Evolutionary conservation across 2,797 vertebrate genomes (phyloP), one percentile per base, ranked within the genome.

Genomic region (Lycodopsis pacificus): DNA sequence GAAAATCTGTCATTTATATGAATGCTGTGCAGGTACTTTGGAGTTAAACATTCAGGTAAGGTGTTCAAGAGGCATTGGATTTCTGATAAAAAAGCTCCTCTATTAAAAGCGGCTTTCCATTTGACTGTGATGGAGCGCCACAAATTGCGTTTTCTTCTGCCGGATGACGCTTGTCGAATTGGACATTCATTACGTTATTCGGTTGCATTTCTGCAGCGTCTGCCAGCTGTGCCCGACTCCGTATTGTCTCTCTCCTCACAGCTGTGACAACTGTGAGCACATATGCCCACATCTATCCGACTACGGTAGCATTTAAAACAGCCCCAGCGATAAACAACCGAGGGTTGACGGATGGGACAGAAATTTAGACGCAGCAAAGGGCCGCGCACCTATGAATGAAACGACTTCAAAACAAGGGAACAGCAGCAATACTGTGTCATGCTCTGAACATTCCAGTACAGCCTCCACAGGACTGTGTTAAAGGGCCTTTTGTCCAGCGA

Each of bases 401-500:
- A 74, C 20, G 3, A 65, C 72, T 72, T 48, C 7, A 79, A 82
- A 68, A 67, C 34, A 86, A 80, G 63, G 36, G 58, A 85, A 81
- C 67, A 72, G 65, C 82, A 67, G 73, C 63, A 51, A 59, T 22
- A 56, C 64, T 61, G 49, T 65, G 82, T 19, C 20, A 27, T 65
- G 71, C 79, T 66, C 73, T 70, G 89, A 90, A 89, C 86, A 88
- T 94, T 94, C 94, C 84, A 93, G 91, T 68, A 82, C 65, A 59
- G 84, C 86, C 85, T 87, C 85, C 76, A 72, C 68, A 63, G 56
- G 62, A 66, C 79, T 44, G 62, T 2, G 75, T 84, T 83, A 88
- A 91, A 86, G 85, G 70, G 71, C 76, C 91, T 91, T 90, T 93
- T 94, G 92, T 93, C 73, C 69, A 4, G 1, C 2, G 44, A 81